Evolutionary conservation across 2,888 invertebrate genomes (phyloP).

Genomic region (Ophraella communa): DNA sequence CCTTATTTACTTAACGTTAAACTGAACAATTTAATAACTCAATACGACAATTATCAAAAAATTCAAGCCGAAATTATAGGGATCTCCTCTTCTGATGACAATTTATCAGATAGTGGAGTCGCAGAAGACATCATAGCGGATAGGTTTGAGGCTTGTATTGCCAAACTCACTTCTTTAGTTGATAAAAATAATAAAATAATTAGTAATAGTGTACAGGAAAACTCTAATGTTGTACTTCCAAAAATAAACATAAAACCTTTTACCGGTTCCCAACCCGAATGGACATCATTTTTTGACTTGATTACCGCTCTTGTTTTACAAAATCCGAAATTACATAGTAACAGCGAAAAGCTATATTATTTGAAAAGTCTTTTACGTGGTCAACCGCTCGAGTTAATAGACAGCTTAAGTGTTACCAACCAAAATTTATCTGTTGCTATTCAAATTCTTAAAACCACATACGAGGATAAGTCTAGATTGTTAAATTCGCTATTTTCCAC

Average conservation of each 20-base stretch:
- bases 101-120: background rate
- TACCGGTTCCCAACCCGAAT: background rate
- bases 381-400: background rate
- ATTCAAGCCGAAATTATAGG: no score
- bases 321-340: background rate
- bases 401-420: background rate
- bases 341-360: background rate
- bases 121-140: background rate
- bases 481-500: no score
- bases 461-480: background rate
- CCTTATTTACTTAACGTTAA: no score
- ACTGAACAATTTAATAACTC: no score
- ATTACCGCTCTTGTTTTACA: no score
- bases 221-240: background rate
- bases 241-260: background rate
- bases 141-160: background rate
- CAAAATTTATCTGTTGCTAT: background rate
- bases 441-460: background rate
- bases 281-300: no score
- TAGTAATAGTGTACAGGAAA: background rate
- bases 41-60: no score
- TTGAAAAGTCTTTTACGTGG: background rate
- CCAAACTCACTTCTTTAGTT: background rate
- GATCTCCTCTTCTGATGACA: no score
- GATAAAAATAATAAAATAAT: no score